Conservation (phyloP, 2,888 invertebrate species). For the Alentia gelatinosa region DNA sequence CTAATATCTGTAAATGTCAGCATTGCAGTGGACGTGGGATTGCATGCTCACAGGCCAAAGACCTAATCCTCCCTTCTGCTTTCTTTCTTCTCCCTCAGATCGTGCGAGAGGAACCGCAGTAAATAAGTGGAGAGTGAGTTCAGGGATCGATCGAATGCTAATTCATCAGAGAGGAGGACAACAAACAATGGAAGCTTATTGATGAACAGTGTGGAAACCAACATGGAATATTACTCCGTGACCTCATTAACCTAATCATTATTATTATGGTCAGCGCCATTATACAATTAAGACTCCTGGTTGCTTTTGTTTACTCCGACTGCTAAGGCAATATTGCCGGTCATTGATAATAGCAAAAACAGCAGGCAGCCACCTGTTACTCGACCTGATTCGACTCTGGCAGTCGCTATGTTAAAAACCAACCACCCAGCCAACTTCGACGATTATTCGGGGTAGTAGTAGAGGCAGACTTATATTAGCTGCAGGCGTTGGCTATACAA, state of each 20-base stretch:
- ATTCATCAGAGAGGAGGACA: background rate
- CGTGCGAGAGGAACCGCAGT: background rate
- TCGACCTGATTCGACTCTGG: no score
- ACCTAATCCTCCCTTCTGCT: background rate
- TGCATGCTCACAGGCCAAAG: background rate
- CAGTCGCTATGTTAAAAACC: no score
- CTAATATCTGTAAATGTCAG: background rate
- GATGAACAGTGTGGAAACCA: background rate
- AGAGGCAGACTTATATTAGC: background rate
- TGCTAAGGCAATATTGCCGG: no score
- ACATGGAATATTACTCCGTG: background rate
- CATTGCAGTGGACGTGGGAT: background rate
- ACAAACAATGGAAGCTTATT: background rate
- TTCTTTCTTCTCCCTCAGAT: background rate
- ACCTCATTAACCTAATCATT: no score
- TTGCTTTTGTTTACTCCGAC: no score
- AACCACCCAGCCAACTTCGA: background rate
- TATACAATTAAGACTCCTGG: no score
- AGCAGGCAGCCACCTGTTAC: no score
- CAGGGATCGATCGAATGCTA: background rate
- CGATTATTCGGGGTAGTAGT: background rate
- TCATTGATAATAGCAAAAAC: no score
- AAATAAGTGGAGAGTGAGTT: background rate
- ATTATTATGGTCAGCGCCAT: no score
- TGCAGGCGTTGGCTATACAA: background rate